Conservation (phyloP, 2,888 invertebrate species). For the Acronicta psi region DNA sequence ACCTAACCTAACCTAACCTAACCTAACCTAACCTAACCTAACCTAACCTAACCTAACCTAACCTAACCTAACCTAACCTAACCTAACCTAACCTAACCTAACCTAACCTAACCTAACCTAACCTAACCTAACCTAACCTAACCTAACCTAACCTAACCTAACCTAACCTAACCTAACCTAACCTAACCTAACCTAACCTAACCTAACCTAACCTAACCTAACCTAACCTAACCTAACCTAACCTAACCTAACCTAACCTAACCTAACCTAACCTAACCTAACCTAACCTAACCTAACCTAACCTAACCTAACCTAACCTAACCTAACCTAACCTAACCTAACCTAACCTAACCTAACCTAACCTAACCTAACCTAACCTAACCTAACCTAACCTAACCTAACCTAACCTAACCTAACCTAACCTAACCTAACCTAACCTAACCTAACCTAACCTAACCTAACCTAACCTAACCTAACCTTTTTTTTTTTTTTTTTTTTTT, state of each 20-base stretch:
- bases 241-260: conserved; percentile 18
- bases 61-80: conserved; percentile 57
- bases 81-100: conserved; percentile 58
- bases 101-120: conserved; percentile 58
- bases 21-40: conserved; percentile 35
- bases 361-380: conserved; percentile 45
- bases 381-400: conserved; percentile 50
- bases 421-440: conserved; percentile 51
- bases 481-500: too few relatives aligned
- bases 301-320: conserved; percentile 5
- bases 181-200: conserved; percentile 15
- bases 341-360: too few relatives aligned
- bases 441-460: too few relatives aligned
- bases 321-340: conserved; percentile 41
- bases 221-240: conserved; percentile 27
- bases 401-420: conserved; percentile 47
- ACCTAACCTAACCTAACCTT: too few relatives aligned
- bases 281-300: conserved; percentile 4
- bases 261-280: conserved; percentile 2
- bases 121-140: conserved; percentile 57
- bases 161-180: conserved; percentile 14
- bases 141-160: conserved; percentile 54
- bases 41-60: conserved; percentile 39
- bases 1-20: conserved; percentile 26
- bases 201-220: conserved; percentile 31